Evolutionary conservation across 2,888 invertebrate genomes (phyloP).

Genomic region (Carabus problematicus): DNA sequence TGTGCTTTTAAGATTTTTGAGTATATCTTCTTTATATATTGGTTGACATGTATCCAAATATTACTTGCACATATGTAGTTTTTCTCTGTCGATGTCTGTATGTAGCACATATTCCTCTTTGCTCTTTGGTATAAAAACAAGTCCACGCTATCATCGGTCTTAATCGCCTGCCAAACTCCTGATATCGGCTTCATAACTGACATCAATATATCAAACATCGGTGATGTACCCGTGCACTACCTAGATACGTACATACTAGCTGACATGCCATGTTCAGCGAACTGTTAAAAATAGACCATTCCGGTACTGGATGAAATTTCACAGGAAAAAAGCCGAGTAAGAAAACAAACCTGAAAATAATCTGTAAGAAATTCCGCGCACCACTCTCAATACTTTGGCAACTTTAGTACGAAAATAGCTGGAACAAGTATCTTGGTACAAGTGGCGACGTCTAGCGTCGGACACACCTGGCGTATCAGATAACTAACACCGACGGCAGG

Average conservation of each 20-base stretch:
- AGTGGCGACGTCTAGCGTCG: constrained; percentile 21
- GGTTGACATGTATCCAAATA: too few relatives aligned
- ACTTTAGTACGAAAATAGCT: constrained; percentile 34
- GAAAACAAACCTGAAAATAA: constrained; percentile 11
- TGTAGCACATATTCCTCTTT: too few relatives aligned
- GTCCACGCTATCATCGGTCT: constrained; percentile 8
- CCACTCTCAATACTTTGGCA: constrained; percentile 32
- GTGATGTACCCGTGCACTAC: constrained; percentile 26
- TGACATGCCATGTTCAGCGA: background rate
- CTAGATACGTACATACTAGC: background rate
- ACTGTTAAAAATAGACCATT: constrained; percentile 11
- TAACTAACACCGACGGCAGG: constrained; percentile 19
- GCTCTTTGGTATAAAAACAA: too few relatives aligned
- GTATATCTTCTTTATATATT: too few relatives aligned
- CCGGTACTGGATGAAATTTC: constrained; percentile 2
- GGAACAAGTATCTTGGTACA: background rate
- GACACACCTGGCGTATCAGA: constrained; percentile 37
- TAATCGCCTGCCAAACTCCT: constrained; percentile 34
- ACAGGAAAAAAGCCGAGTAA: background rate
- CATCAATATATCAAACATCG: constrained; percentile 39
- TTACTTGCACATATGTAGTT: too few relatives aligned
- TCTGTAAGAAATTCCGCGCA: constrained; percentile 6
- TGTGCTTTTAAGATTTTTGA: too few relatives aligned
- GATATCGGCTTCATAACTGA: constrained; percentile 34
- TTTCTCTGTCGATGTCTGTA: too few relatives aligned